Evolutionary conservation across 2,113 vertebrate genomes (phyloP).

Genomic region (Campylomormyrus numenius): DNA sequence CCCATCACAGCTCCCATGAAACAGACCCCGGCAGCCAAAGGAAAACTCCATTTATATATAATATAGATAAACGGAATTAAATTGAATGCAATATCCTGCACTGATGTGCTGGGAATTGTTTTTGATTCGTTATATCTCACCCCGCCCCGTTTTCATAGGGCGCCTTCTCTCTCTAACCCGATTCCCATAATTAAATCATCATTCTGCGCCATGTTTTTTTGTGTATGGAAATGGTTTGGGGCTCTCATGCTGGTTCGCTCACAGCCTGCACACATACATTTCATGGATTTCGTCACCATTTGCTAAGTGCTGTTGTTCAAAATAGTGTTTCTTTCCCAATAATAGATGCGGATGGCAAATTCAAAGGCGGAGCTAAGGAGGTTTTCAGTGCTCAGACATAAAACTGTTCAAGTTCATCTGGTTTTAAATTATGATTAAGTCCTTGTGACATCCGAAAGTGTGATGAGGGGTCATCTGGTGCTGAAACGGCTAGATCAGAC

Average conservation of each 20-base stretch:
- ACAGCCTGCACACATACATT: not conserved
- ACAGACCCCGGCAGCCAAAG: conserved; percentile 27
- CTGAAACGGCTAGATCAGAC: not conserved
- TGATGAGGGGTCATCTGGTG: not conserved
- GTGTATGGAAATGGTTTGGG: conserved; percentile 26
- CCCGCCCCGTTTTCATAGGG: not conserved
- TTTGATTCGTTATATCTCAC: conserved; percentile 36
- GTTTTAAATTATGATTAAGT: not conserved
- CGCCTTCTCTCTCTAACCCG: conserved; percentile 32
- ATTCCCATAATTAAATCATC: conserved; percentile 36
- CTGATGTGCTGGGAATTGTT: conserved; percentile 30
- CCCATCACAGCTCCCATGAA: conserved; percentile 6
- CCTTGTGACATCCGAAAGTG: not conserved
- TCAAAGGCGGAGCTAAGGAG: not conserved
- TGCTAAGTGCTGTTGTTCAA: not conserved
- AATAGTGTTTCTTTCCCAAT: not conserved
- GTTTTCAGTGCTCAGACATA: not conserved
- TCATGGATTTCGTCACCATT: conserved; percentile 10
- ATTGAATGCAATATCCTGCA: conserved; percentile 28
- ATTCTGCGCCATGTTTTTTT: conserved; percentile 32
- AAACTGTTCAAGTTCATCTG: not conserved
- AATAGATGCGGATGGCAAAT: not conserved
- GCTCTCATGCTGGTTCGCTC: not conserved
- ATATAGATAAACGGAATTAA: conserved; percentile 22
- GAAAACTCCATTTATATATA: conserved; percentile 42